Base-by-base conservation (phyloP, 2,888 invertebrate species). In the Patella pellucida region DNA sequence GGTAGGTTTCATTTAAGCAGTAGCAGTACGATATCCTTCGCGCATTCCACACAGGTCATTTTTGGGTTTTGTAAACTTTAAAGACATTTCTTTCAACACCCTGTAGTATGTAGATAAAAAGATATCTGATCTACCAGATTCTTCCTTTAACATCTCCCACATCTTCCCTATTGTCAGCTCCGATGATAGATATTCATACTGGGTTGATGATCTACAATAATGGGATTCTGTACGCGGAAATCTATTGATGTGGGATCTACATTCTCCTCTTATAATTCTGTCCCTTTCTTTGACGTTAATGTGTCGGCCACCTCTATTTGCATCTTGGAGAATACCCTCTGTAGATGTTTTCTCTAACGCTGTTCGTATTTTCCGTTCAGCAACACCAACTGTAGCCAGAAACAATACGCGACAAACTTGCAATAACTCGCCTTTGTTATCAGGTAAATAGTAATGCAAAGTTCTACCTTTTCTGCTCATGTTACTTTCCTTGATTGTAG, bases 241-340 rank as follows among this genome's bases (percentile, higher is more conserved):
- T 56, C 19, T 56, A 16, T 19, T 19, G 7, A 56, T 56, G 56
- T 56, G 56, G 19, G n/a, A 19, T 62, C 19, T 62, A 62, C 62
- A 62, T 3, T 19, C 19, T 19, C 19, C 62, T 62, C 19, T 62
- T 15, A 62, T 62, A n/a, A 19, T 19, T 11, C 9, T 12, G 12
- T 62, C 62, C 19, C 62, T 62, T n/a, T 19, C 19, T 12, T 62
- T 62, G 3, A 62, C 9, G n/a, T 19, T 62, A 62, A 19, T 62
- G 11, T 62, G 62, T 62, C 62, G n/a, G 62, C 62, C 62, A 19
- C 62, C 62, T 62, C 62, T 62, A n/a, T 62, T n/a, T 62, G 19
- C 62, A 62, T n/a, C 5, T 62, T 62, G 62, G 19, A 62, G n/a
- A 19, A 62, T 19, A 19, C 62, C 62, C 12, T 62, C 19, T 19